Conservation (phyloP, 2,113 vertebrate genomes). For the Eolophus roseicapilla region DNA sequence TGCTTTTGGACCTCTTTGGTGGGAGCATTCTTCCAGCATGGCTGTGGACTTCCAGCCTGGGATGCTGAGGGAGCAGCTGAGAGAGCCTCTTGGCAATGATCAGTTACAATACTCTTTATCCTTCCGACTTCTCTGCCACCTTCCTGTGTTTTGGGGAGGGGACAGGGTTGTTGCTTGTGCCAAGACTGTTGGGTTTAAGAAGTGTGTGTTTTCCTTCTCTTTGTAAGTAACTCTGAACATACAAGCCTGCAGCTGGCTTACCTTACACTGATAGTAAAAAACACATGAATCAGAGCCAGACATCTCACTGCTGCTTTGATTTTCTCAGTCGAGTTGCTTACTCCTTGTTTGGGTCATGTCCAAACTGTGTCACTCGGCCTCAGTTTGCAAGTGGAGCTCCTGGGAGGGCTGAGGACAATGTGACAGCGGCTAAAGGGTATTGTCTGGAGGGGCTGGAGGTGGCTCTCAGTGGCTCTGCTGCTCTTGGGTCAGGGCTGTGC, state of each 20-base stretch:
- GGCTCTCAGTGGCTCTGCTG: not conserved
- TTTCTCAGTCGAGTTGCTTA: not conserved
- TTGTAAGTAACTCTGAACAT: not conserved
- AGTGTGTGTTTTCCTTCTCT: not conserved
- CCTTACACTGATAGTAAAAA: not conserved
- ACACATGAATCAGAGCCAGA: not conserved
- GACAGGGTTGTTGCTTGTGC: not conserved
- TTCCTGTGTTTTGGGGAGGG: not conserved
- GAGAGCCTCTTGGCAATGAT: not conserved
- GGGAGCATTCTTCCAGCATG: fast-evolving
- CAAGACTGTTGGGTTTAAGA: not conserved
- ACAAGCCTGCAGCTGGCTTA: not conserved
- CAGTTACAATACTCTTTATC: not conserved
- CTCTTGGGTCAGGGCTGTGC: fast-evolving
- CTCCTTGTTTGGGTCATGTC: not conserved
- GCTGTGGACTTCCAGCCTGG: not conserved
- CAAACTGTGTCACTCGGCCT: not conserved
- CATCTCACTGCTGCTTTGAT: constrained; percentile 1
- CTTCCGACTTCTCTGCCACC: not conserved
- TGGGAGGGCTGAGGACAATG: fast-evolving
- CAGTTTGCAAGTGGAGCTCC: not conserved
- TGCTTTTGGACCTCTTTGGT: not conserved
- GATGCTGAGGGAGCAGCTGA: not conserved
- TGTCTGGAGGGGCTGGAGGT: not conserved
- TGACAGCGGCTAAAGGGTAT: not conserved